Evolutionary conservation across 2,113 vertebrate genomes (phyloP), one percentile per base, ranked within the genome.

Genomic region (Silurus asotus): DNA sequence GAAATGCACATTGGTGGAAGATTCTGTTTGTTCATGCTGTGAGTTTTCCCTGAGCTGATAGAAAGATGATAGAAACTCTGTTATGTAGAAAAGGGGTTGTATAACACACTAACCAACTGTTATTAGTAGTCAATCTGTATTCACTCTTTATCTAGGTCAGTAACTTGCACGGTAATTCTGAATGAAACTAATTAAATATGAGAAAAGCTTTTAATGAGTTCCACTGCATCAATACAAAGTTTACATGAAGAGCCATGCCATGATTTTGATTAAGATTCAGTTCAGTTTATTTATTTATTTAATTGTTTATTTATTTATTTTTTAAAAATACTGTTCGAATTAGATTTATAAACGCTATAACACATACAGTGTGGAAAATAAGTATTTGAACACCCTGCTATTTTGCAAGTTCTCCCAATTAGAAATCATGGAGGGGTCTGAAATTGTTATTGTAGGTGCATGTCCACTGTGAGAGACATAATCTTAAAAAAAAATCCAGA

Each of bases 21-120:
- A 74, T 28, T 62, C 11, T 75, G 56, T 79, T 14, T 56, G 86
- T 67, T 86, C 55, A 75, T 53, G 76, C 69, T 25, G 59, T 81
- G 82, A 61, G 64, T 86, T 28, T 79, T 55, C 74, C 28, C 83
- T 23, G 1, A 75, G 17, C 49, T 84, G 75, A 23, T 61, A 45
- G 59, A 45, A 49, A 19, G 37, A 58, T 56, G 59, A n/a, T n/a
- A n/a, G n/a, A n/a, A 74, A 25, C 37, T 87, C 89, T 5, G 90
- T 69, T 37, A 2, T 65, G 15, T 76, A 28, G 13, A 51, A 81
- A 37, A 92, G 86, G 91, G 90, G 90, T 88, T 89, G 59, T 23
- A 51, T 65, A 75, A 65, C 28, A 74, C n/a, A 84, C 45, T 17
- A 53, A 56, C 14, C 51, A 76, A 13, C 23, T 25, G 19, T 49